Base-by-base conservation (phyloP, 1,140 invertebrate species). In the Philaenus spumarius region DNA sequence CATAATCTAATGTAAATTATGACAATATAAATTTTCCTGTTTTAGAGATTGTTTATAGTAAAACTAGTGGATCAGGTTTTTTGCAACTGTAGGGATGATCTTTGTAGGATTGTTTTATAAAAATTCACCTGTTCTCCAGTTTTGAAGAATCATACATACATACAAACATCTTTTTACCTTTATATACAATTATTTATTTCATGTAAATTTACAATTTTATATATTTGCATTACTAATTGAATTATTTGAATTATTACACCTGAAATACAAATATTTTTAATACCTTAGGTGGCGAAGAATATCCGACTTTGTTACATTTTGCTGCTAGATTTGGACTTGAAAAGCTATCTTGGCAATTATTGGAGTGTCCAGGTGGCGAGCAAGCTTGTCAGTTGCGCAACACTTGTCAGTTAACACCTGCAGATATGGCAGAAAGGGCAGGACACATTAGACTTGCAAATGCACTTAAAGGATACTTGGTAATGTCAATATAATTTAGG, bases 221-320 rank as follows among this genome's bases (percentile, higher is more conserved):
- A 42, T 2, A 42, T 15, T 14, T n/a, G n/a, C 3, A 42, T 15
- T 42, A 15, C 40, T 20, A n/a, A 15, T 5, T 42, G 7, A n/a
- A 5, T 42, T 42, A 42, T 20, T 42, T 42, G 2, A 20, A 42
- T 15, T 20, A 5, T 42, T 3, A 42, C n/a, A 42, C 40, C 14
- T 20, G 15, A 14, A 45, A 15, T 19, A 7, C 42, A 45, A 9
- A 7, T 19, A 45, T 17, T 17, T 20, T 23, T 7, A 3, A 20
- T 23, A 17, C 4, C 24, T 19, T 42, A 86, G 86, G 82, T 68
- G 79, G 82, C 17, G 88, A 91, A 69, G 89, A 93, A 67, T 87
- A 88, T 67, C 92, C 92, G 1, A 94, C 90, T 0, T 70, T 94
- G 20, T 74, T 95, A 6, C 92, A 95, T 69, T 95, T 93, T 71